Base-by-base conservation (phyloP, 2,113 vertebrate genomes). In the Atherinomorus stipes region DNA sequence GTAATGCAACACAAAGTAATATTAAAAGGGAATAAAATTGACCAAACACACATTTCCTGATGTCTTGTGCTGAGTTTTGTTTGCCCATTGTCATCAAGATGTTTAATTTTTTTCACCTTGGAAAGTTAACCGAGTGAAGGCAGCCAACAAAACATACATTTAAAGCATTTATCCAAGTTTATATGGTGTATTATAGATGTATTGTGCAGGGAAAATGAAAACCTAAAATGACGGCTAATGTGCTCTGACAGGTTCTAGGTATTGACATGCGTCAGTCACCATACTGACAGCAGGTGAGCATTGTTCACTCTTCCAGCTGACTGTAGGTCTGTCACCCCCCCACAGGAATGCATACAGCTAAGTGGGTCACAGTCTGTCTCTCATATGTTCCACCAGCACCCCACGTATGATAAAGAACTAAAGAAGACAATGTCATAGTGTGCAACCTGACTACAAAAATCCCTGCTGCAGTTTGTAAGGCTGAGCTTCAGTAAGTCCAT, bases 251-350 rank as follows among this genome's bases (percentile, higher is more conserved):
- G 38, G 26, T 26, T 42, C 0, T 64, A 25, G 19, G 34, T 28
- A 5, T 49, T 52, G 60, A 42, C 58, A 60, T 11, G 71, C 71
- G 76, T 74, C 76, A 76, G 53, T 81, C 67, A 67, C 25, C 62
- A 28, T 42, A 11, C 50, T 72, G 78, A 61, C 73, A 84, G 77
- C 74, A 79, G 71, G 83, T 76, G 69, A 64, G 51, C 15, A 37
- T 2, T 74, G 60, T 57, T 64, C 73, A 72, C 44, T 82, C 58
- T 74, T 73, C 71, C 60, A 71, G 63, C 63, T 61, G 54, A 82
- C 63, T 84, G 80, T 64, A 61, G 69, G 75, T 84, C 80, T 88
- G 84, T 77, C 78, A 80, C 76, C 76, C 64, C 1, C 74, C 44
- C n/a, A 53, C 81, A 76, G 79, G 81, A 83, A 73, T 70, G 64